Percentiles rank a stretch among this genome's conserved stretches.
Conservation (phyloP, 2,888 invertebrate species). For the Acholoe squamosa region DNA sequence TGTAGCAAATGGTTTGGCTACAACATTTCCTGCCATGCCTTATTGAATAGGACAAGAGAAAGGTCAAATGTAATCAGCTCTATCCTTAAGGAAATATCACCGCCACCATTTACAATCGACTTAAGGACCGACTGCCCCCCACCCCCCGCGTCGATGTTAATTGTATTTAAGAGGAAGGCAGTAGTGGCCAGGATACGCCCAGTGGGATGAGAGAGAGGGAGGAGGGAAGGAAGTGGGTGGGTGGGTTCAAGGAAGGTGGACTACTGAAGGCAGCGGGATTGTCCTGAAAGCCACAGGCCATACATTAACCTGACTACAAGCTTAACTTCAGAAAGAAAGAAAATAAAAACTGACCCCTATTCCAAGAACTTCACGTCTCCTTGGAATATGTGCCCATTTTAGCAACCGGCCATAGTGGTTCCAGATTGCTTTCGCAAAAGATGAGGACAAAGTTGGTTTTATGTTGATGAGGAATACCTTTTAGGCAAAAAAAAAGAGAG, state of each 20-base stretch:
- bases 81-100: slow-evolving; percentile 35
- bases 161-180: slow-evolving; percentile 20
- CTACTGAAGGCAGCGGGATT: not conserved
- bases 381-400: no score
- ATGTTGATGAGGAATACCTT: no score
- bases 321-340: no score
- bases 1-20: not conserved
- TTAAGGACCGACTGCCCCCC: not conserved
- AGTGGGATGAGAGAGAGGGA: not conserved
- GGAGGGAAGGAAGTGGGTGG: not conserved
- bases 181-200: not conserved
- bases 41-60: slow-evolving; percentile 46
- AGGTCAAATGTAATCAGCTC: slow-evolving; percentile 54
- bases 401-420: no score
- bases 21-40: slow-evolving; percentile 15
- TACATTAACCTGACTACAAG: no score
- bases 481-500: no score
- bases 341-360: no score
- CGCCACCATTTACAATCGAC: slow-evolving; percentile 50
- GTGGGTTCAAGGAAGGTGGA: not conserved
- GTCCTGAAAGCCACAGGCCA: no score
- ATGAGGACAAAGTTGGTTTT: no score
- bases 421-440: no score
- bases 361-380: no score
- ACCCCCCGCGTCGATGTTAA: slow-evolving; percentile 36